A percentile compares a stretch with the other conserved stretches of the same genome.
Evolutionary conservation across 2,797 vertebrate species (phyloP).

Genomic region (Pangasius mekongensis): DNA sequence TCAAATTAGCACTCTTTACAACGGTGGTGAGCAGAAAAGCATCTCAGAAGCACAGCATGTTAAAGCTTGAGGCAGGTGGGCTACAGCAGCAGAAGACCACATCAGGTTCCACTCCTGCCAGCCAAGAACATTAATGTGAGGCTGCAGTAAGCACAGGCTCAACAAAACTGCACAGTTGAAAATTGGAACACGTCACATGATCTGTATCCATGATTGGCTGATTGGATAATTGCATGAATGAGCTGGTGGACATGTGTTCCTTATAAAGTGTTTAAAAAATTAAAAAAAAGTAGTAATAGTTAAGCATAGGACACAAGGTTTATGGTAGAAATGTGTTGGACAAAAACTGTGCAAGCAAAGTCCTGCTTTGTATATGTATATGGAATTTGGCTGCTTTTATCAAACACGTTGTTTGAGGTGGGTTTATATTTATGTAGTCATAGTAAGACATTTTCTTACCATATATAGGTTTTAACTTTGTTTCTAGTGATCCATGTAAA

Average conservation of each 20-base stretch:
- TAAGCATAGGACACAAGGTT: background rate
- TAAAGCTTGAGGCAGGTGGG: background rate
- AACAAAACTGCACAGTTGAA: background rate
- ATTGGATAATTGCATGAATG: background rate
- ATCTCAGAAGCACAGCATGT: background rate
- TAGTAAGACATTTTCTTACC: background rate
- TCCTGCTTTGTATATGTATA: background rate
- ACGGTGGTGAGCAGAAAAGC: background rate
- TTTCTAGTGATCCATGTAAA: background rate
- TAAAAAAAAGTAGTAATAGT: background rate
- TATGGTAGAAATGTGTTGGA: background rate
- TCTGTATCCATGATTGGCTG: background rate
- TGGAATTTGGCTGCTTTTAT: background rate
- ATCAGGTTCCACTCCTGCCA: background rate
- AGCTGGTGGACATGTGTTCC: background rate
- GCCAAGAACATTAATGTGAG: background rate
- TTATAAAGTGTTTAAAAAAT: too few relatives aligned
- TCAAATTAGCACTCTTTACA: background rate
- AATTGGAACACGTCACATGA: background rate
- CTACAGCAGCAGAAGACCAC: background rate
- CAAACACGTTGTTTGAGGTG: background rate
- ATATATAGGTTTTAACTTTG: background rate
- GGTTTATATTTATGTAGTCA: background rate
- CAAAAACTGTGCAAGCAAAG: background rate
- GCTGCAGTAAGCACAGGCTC: background rate